These are phyloP conservation scores for Paramormyrops kingsleyae DNA, from an alignment of 2,113 vertebrate species.

Conservation along the genomic window DNA sequence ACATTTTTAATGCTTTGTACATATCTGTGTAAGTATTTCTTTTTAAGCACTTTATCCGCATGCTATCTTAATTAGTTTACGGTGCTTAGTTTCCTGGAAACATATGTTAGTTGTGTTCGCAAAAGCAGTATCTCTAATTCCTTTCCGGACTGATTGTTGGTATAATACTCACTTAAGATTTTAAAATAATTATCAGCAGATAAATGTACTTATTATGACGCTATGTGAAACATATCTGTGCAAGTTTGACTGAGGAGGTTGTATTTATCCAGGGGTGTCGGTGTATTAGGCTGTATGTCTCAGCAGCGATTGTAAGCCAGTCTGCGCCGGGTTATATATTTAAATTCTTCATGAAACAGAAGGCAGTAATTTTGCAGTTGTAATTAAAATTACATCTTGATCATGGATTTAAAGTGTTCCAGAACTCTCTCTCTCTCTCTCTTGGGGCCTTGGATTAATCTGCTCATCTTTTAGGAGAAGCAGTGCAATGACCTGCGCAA, in stretches of 20 bases:
- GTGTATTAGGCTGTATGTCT: background rate
- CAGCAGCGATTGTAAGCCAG: background rate
- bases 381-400: background rate
- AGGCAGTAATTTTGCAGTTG: background rate
- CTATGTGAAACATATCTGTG: background rate
- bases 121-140: background rate
- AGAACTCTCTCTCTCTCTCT: background rate
- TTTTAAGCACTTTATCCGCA: background rate
- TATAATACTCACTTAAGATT: background rate
- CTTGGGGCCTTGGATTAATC: background rate
- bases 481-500: conserved; percentile 16
- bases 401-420: background rate
- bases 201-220: background rate
- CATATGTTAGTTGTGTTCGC: background rate
- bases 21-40: background rate
- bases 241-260: background rate
- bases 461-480: conserved; percentile 9
- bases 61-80: background rate
- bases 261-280: background rate
- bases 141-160: background rate
- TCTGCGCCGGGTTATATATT: background rate
- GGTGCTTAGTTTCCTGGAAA: background rate
- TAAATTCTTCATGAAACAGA: background rate
- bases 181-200: background rate
- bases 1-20: background rate